phyloP scores from a whole-genome alignment of 2,888 invertebrate species.

The Caenorhabditis sp. region DNA sequence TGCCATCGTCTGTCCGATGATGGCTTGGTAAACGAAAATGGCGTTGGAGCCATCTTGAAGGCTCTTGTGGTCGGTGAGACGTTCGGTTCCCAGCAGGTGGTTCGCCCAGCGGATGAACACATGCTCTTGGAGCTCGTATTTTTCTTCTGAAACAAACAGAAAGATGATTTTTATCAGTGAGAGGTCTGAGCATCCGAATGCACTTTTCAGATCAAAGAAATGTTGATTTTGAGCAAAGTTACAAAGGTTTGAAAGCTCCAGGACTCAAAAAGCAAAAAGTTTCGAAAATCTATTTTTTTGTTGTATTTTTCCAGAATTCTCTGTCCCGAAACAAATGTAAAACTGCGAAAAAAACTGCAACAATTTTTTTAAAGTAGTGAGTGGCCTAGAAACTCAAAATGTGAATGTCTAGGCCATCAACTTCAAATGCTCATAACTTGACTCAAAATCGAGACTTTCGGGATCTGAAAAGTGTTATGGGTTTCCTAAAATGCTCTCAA shows the following conservation, averaged over 20 bases:
- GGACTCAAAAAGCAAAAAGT: not conserved
- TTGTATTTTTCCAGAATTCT: no score
- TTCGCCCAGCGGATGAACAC: slow-evolving; percentile 90
- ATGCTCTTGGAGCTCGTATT: slow-evolving; percentile 95
- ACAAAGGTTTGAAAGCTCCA: not conserved
- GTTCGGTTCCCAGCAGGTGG: slow-evolving; percentile 89
- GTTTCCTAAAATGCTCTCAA: not conserved
- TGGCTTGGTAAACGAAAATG: slow-evolving; percentile 59
- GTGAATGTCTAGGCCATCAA: no score
- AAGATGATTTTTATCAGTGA: no score
- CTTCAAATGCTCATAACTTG: no score
- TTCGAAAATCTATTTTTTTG: no score
- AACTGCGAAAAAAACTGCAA: no score
- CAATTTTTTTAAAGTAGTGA: no score
- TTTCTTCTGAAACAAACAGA: slow-evolving; percentile 88
- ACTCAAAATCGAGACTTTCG: no score
- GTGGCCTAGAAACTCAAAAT: not conserved
- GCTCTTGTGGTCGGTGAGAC: slow-evolving; percentile 61
- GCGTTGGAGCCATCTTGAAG: slow-evolving; percentile 62
- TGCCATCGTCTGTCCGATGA: slow-evolving; percentile 58
- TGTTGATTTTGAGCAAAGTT: not conserved
- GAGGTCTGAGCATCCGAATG: not conserved
- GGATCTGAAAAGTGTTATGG: not conserved
- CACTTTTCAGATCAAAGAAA: not conserved
- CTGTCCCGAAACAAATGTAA: no score